Evolutionary conservation across 2,888 invertebrate species (phyloP).

Genomic region (Euplexia lucipara): DNA sequence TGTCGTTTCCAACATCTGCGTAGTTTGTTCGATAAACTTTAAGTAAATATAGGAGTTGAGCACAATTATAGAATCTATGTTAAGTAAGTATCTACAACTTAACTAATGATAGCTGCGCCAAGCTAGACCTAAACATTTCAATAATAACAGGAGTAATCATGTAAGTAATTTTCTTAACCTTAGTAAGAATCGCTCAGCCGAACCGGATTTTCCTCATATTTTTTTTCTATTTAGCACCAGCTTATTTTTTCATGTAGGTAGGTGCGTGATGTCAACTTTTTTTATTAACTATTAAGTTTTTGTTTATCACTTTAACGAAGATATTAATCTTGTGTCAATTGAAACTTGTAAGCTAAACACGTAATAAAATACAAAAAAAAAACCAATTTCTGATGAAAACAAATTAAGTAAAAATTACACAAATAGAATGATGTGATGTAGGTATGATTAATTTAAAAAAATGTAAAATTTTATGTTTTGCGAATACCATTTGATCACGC

Average conservation of each 20-base stretch:
- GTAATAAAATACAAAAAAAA: background rate
- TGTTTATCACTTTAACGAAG: slow-evolving; percentile 23
- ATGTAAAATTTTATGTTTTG: slow-evolving; percentile 23
- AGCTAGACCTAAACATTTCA: slow-evolving; percentile 22
- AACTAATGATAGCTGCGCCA: slow-evolving; percentile 14
- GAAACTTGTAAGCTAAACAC: background rate
- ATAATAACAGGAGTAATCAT: slow-evolving; percentile 41
- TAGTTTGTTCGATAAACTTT: background rate
- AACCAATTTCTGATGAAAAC: background rate
- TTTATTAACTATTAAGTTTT: slow-evolving; percentile 28
- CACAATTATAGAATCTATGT: background rate
- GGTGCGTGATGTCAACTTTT: slow-evolving; percentile 25
- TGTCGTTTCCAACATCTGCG: too few relatives aligned
- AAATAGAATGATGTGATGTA: background rate
- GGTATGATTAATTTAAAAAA: background rate
- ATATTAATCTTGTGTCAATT: slow-evolving; percentile 43
- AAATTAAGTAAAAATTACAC: slow-evolving; percentile 19
- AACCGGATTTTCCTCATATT: slow-evolving; percentile 68
- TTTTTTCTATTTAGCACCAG: slow-evolving; percentile 17
- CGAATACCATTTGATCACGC: slow-evolving; percentile 20
- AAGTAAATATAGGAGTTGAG: slow-evolving; percentile 4
- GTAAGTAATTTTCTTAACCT: slow-evolving; percentile 55
- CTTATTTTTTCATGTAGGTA: background rate
- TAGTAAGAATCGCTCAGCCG: slow-evolving; percentile 31
- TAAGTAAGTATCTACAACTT: slow-evolving; percentile 1